phyloP scores from a whole-genome alignment of 1,140 invertebrate species.

The Calliphora vicina region DNA sequence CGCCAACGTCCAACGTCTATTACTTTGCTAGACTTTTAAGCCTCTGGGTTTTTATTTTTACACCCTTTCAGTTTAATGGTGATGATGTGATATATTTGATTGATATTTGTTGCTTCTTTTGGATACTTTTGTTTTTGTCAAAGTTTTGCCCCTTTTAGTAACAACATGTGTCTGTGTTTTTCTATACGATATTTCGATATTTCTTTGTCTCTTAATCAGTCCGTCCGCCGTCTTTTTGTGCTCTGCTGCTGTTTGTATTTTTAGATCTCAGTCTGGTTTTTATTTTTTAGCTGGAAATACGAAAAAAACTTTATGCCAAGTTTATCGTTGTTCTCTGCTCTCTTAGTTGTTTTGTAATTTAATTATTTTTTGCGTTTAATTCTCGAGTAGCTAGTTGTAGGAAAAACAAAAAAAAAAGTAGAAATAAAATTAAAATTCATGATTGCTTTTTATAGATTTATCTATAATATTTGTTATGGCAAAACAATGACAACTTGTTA shows the following conservation, averaged over 20 bases:
- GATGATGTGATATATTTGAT: neutral
- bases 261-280: conserved; percentile 6
- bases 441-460: neutral
- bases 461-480: no score
- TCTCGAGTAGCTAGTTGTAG: neutral
- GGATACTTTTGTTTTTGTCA: neutral
- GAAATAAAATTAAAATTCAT: neutral
- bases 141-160: neutral
- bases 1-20: neutral
- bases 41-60: neutral
- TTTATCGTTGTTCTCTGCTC: neutral
- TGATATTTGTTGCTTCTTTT: neutral
- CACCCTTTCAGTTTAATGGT: neutral
- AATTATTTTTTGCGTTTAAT: neutral
- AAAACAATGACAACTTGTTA: neutral
- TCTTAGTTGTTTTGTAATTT: neutral
- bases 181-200: neutral
- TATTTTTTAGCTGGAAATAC: neutral
- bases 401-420: neutral
- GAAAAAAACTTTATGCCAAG: neutral
- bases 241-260: conserved; percentile 25
- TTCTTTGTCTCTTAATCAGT: conserved; percentile 43
- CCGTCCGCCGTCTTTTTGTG: conserved; percentile 18
- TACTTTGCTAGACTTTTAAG: neutral
- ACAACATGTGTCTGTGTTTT: neutral